Evolutionary conservation across 2,888 invertebrate species (phyloP).

Genomic region (Zaprionus lineosus): DNA sequence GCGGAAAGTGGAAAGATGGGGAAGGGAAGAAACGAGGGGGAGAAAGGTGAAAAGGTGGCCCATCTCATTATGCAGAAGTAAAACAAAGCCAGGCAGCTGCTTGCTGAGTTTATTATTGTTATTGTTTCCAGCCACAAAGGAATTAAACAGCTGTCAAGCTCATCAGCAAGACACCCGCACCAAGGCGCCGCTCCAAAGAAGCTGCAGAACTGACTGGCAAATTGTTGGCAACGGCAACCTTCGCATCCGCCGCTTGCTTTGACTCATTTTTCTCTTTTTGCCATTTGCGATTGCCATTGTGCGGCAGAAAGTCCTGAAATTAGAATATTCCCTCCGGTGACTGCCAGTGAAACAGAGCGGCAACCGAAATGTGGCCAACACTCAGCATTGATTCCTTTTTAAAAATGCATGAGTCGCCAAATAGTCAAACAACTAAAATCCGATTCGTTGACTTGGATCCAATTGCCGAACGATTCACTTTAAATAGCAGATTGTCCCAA

Average conservation of each 20-base stretch:
- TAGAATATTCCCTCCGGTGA: neutral
- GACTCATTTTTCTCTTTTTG: too few relatives aligned
- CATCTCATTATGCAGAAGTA: slow-evolving; percentile 67
- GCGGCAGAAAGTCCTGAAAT: too few relatives aligned
- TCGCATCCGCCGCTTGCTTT: slow-evolving; percentile 17
- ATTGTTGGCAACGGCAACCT: slow-evolving; percentile 14
- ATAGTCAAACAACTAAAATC: slow-evolving; percentile 67
- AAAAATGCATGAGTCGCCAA: slow-evolving; percentile 48
- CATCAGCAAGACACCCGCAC: too few relatives aligned
- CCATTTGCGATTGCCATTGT: too few relatives aligned
- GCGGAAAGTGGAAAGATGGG: slow-evolving; percentile 8
- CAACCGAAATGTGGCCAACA: too few relatives aligned
- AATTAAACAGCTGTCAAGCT: slow-evolving; percentile 69
- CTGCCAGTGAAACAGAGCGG: too few relatives aligned
- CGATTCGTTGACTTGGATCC: slow-evolving; percentile 11
- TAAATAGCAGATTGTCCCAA: slow-evolving; percentile 8
- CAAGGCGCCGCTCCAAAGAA: too few relatives aligned
- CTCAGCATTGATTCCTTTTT: neutral
- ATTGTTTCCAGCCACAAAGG: slow-evolving; percentile 71
- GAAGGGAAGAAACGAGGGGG: neutral
- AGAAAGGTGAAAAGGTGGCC: slow-evolving; percentile 17
- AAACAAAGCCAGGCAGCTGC: slow-evolving; percentile 55
- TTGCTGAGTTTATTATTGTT: slow-evolving; percentile 61
- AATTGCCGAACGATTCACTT: slow-evolving; percentile 6
- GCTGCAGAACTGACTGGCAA: neutral